Evolutionary conservation across 92 coral and sea anemone genomes (phyloP), one percentile per base, ranked within the genome.

Genomic region (Muricea muricata): DNA sequence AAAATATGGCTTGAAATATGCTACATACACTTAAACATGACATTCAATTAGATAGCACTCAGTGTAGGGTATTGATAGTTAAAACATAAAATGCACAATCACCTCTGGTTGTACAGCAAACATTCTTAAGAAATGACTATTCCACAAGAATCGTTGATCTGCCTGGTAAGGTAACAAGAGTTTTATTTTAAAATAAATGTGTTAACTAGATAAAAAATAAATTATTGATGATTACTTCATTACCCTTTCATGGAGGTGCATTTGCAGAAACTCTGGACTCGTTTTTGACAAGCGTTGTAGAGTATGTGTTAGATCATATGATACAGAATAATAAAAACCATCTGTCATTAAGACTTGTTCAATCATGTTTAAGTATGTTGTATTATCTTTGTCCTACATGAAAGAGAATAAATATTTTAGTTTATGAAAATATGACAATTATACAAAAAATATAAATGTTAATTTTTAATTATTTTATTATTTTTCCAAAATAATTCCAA

Each of bases 101-200:
- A 96, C 99, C 99, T 96, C 99, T 56, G 99, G 94, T 79, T 96
- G 99, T 13, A 96, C 97, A 40, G 93, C 76, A 56, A 96, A 84
- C 80, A 92, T 95, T 65, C 92, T 85, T 54, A 96, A 58, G 33
- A 93, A 95, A 60, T 96, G 99, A 66, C 88, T 91, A 73, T 96
- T 96, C 99, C 99, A 96, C 29, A 93, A 92, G 93, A 93, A 96
- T 81, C 99, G 84, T 50, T 95, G 99, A 67, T 96, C 99, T 74
- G 91, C 97, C 97, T 93, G 81, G 31, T 24, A 35, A 45, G 28
- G 25, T 50, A 31, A n/a, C n/a, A n/a, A n/a, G n/a, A n/a, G n/a
- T n/a, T n/a, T n/a, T n/a, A n/a, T n/a, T n/a, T n/a, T n/a, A n/a
- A n/a, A n/a, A n/a, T n/a, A n/a, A n/a, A n/a, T n/a, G n/a, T n/a